Base-by-base conservation (phyloP, 2,113 vertebrate species). In the Zosterops lateralis region DNA sequence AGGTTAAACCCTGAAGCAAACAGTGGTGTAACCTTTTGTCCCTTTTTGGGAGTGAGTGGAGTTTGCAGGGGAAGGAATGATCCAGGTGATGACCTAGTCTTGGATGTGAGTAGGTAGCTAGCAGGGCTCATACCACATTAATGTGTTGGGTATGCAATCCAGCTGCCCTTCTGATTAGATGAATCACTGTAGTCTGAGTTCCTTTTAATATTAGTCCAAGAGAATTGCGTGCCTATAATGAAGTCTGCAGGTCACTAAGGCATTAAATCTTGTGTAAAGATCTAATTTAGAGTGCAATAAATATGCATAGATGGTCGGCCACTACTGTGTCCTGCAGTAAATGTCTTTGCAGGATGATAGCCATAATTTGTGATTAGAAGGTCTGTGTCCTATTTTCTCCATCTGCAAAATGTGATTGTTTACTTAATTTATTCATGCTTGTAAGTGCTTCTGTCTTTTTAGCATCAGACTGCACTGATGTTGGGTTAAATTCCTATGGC, bases 171-270 rank as follows among this genome's bases (percentile, higher is more conserved):
- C 54, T n/a, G 66, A 51, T 68, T 36, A 61, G 28, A 50, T 93
- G 62, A 76, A 38, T 87, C 36, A 4, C 15, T 45, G 28, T 65
- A 36, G 34, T 32, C n/a, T 18, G 31, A 44, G 38, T 20, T 87
- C 7, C 20, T 73, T 85, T 88, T 61, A 12, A 32, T 25, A 22
- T 54, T n/a, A 70, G 50, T 61, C 38, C 47, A 62, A 58, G 67
- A 34, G 61, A 83, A 36, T 12, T 32, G 14, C 0, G 0, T 51
- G 20, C 14, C 64, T 68, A 0, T 77, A 19, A 36, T 62, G 13
- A 72, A 70, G 45, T 50, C 45, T 76, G 4, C n/a, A 54, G 40
- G 34, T 88, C 47, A 62, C 26, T 45, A 56, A 58, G 64, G 32
- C 44, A 31, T 72, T 79, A 73, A 65, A 58, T 80, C 34, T 74